Base-by-base conservation (phyloP, 2,888 invertebrate genomes). In the Sicus ferrugineus region DNA sequence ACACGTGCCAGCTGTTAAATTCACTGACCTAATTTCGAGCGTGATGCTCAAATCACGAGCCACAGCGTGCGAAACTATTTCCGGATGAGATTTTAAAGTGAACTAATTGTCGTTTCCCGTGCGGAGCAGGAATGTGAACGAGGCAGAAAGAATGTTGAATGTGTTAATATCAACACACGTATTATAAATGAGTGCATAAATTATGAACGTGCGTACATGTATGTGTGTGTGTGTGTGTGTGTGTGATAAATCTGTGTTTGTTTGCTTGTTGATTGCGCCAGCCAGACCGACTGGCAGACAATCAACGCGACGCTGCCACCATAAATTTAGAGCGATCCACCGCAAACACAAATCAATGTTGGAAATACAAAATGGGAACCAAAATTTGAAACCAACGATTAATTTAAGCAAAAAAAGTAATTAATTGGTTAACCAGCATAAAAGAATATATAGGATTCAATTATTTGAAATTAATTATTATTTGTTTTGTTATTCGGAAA, bases 291-390 rank as follows among this genome's bases (percentile, higher is more conserved):
- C n/a, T n/a, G 31, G 14, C 50, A 30, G 26, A 23, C 26, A 46
- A 9, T 26, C 64, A 63, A 23, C 38, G n/a, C 54, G 16, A 23
- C 3, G 34, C 26, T 65, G 31, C 54, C 65, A 54, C 34, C 30
- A 65, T 54, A 65, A 38, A 65, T 65, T 65, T 52, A 23, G 38
- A 65, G 54, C 38, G 30, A 38, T 19, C 26, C 16, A 54, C 34
- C 65, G 26, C 38, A 38, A 52, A 26, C 52, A 38, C 26, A 54
- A 65, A 65, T 65, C 65, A 65, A 52, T 52, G 65, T 26, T 38
- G 42, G 23, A 16, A 42, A 42, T 26, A 61, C 21, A 9, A 38
- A 38, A 38, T 42, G 14, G 42, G 16, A 42, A 42, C 16, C 42
- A 4, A 42, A 42, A 42, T 3, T 42, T 11, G 38, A 38, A 38